A percentile compares a stretch with the other conserved stretches of the same genome.
phyloP scores from a whole-genome alignment of 2,113 vertebrate genomes.

The Epinephelus cyanopodus region DNA sequence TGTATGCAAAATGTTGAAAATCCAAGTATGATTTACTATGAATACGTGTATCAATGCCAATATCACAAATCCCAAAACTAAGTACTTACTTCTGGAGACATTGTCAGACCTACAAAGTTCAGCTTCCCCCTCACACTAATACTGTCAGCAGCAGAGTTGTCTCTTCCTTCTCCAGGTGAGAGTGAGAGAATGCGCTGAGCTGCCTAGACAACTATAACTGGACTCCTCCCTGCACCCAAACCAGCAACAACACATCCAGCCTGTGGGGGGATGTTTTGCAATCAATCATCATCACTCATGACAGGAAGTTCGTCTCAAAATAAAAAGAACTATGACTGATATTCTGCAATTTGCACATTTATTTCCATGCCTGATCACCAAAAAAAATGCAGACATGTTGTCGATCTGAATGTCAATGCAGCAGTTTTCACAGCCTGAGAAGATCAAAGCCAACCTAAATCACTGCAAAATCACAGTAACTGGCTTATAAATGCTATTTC shows the following conservation, averaged over 20 bases:
- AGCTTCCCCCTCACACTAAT: not conserved
- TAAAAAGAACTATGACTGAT: not conserved
- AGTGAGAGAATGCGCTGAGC: constrained; percentile 24
- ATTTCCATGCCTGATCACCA: not conserved
- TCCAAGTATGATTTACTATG: not conserved
- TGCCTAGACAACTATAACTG: constrained; percentile 22
- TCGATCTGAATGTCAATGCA: not conserved
- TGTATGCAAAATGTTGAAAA: not conserved
- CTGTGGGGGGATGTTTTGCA: constrained; percentile 40
- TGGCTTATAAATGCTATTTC: constrained; percentile 7
- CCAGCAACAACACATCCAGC: constrained; percentile 24
- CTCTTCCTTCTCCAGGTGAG: constrained; percentile 37
- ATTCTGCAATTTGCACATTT: no score
- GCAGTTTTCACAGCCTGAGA: not conserved
- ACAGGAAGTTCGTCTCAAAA: not conserved
- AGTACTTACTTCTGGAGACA: constrained; percentile 67
- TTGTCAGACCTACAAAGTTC: constrained; percentile 30
- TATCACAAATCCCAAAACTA: not conserved
- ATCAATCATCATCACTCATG: constrained; percentile 21
- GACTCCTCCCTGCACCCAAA: constrained; percentile 60
- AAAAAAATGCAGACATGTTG: not conserved
- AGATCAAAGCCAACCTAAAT: not conserved
- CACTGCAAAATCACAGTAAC: not conserved
- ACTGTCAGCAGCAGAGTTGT: not conserved
- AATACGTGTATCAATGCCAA: not conserved